Percentiles rank a stretch among this genome's conserved stretches.
Conservation (phyloP, 2,113 vertebrate species). For the Malurus melanocephalus region DNA sequence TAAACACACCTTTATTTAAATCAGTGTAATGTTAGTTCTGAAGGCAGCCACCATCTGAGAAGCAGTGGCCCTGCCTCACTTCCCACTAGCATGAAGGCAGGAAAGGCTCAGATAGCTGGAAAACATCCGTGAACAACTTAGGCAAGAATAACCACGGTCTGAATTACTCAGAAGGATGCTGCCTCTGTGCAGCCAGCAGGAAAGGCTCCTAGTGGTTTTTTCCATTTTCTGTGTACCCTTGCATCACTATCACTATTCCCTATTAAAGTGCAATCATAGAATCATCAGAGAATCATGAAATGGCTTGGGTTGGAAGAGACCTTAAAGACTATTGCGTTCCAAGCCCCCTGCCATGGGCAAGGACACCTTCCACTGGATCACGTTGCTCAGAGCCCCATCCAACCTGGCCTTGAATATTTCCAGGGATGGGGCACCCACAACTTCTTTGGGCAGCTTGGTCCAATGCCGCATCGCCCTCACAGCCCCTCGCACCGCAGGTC, state of each 20-base stretch:
- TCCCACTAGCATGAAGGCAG: not conserved
- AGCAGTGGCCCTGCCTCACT: not conserved
- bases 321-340: not conserved
- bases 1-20: not conserved
- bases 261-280: fast-evolving
- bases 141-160: fast-evolving
- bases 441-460: not conserved
- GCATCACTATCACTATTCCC: too few species aligned
- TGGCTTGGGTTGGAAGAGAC: not conserved
- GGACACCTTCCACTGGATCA: not conserved
- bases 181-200: not conserved
- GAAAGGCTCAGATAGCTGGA: not conserved
- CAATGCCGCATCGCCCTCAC: not conserved
- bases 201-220: not conserved
- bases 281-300: not conserved
- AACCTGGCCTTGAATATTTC: not conserved
- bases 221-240: not conserved
- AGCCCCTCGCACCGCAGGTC: too few species aligned
- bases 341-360: not conserved
- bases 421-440: not conserved
- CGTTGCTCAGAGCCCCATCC: not conserved
- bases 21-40: not conserved
- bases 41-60: not conserved
- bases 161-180: too few species aligned
- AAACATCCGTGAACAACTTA: fast-evolving